Evolutionary conservation across 2,888 invertebrate genomes (phyloP), one percentile per base, ranked within the genome.

Genomic region (Caenorhabditis uteleia): DNA sequence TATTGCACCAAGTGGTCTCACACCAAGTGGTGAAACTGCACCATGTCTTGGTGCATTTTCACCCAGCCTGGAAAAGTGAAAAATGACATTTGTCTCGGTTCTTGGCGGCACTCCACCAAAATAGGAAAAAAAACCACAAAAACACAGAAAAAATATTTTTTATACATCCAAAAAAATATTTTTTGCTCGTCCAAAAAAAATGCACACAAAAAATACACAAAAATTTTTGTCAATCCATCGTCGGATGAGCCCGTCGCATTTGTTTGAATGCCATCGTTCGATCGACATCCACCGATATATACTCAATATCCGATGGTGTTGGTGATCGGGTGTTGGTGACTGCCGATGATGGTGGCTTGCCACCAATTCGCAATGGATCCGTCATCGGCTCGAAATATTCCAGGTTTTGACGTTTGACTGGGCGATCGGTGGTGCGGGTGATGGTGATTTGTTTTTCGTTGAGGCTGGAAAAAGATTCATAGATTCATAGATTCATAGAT

Each of bases 261-360:
- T 62, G 48, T 33, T 62, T 47, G 39, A 62, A 62, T 0, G 62
- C 62, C 38, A 65, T 39, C 16, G 65, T 65, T 25, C 65, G 3
- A 38, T 65, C 65, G 10, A 65, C 59, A 39, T 65, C 65, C 26
- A 65, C 65, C 8, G 55, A 23, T 12, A 65, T 65, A 36, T 65
- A 65, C 29, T 65, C 65, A 23, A 65, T 51, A 44, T 65, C 65
- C 3, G 59, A 59, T 2, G 59, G 59, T 12, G 65, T 59, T 23
- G 65, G 65, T 18, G 57, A 57, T 27, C 59, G 42, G 3, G 65
- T 65, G 10, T 49, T 48, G 6, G 47, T 33, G 12, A 44, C 33
- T 12, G 65, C 55, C 20, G 65, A 59, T 18, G 57, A 57, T 27
- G 55, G 42, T 6, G 65, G 59, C n/a, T 49, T 48, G 6, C 43